phyloP scores from a whole-genome alignment of 2,113 vertebrate species.

The Pagrus major region DNA sequence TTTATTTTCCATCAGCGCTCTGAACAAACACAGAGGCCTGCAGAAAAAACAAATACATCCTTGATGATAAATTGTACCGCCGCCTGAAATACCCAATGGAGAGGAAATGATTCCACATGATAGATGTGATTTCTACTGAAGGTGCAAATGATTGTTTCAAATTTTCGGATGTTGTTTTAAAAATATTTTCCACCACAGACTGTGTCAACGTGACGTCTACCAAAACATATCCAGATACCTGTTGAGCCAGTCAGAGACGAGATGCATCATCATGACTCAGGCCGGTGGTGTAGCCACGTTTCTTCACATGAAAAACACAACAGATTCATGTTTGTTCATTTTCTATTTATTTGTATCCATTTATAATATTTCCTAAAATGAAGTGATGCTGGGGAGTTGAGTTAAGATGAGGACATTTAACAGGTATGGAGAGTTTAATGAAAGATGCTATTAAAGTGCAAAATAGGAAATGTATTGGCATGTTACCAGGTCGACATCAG shows the following conservation, averaged over 20 bases:
- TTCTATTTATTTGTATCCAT: no score
- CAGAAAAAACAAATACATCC: slow-evolving; percentile 12
- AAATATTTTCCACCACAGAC: neutral
- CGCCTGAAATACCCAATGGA: neutral
- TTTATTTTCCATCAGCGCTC: slow-evolving; percentile 26
- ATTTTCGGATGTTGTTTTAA: neutral
- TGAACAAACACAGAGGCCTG: slow-evolving; percentile 16
- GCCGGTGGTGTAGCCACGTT: no score
- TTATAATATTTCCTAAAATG: no score
- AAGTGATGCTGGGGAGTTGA: no score
- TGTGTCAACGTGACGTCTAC: slow-evolving; percentile 2
- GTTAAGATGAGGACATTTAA: no score
- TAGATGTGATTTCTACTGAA: neutral
- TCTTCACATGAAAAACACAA: slow-evolving; percentile 1
- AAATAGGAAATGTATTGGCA: no score
- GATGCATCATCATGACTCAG: neutral
- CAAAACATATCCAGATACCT: neutral
- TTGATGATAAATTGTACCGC: neutral
- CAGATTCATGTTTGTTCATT: no score
- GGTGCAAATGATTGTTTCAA: neutral
- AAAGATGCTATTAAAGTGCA: no score
- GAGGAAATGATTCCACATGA: slow-evolving; percentile 1
- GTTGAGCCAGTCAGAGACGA: neutral
- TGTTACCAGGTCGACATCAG: no score
- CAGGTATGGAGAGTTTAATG: no score